Evolutionary conservation across 1,140 invertebrate species (phyloP), one percentile per base, ranked within the genome.

Genomic region (Oedothorax gibbosus): DNA sequence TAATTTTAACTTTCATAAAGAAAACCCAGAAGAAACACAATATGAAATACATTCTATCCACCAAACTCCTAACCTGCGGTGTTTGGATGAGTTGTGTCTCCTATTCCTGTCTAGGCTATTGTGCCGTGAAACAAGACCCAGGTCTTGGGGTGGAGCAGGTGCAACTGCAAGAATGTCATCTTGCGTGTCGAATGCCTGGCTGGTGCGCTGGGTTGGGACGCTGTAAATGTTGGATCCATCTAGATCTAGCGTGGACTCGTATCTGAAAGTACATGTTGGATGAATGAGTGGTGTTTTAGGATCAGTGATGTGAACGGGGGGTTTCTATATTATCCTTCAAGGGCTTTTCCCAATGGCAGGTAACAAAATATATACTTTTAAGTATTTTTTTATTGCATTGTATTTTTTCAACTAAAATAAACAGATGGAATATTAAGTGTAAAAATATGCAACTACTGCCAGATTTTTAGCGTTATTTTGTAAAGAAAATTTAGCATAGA

Each of bases 131-230:
- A 85, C 64, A 7, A 87, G 50, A 3, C 86, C 86, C 8, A 86
- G 50, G 49, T 76, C 77, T 60, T 73, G 76, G n/a, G 54, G 72
- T 54, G 78, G 76, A 35, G 64, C 64, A 50, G 83, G 80, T 53
- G 86, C 49, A n/a, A 87, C 75, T 14, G 88, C 88, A 49, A 89
- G 76, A 60, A 87, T 87, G 65, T 90, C 89, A 81, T 89, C 89
- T 83, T 89, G 85, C 66, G 87, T 88, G 57, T 88, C 88, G 66
- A 90, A 89, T 80, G 89, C 89, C 79, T 90, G 88, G 76, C 88
- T 89, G 14, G 89, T 89, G 71, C 90, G 87, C 78, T 90, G 89
- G 69, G 88, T 90, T 21, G 90, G 89, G 51, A 90, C 88, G 82
- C 89, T 90, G 87, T 90, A 90, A 20, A 90, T 85, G 64, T 90